A percentile compares a stretch with the other conserved stretches of the same genome.
Evolutionary conservation across 1,140 invertebrate species (phyloP).

Genomic region (Nasonia vitripennis): DNA sequence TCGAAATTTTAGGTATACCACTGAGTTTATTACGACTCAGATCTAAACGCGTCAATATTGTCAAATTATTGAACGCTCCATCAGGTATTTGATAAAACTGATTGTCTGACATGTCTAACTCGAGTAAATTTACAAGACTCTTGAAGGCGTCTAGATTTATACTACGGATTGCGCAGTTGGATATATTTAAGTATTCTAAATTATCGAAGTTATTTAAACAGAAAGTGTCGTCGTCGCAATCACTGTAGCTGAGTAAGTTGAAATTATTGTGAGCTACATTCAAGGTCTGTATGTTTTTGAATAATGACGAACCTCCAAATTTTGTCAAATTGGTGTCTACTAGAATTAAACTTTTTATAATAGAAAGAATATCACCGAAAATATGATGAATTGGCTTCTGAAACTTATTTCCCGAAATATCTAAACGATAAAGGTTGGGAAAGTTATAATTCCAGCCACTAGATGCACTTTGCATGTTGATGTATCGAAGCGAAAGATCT

Average conservation of each 20-base stretch:
- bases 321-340: neutral
- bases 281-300: neutral
- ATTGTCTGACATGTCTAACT: neutral
- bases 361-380: neutral
- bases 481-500: neutral
- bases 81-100: neutral
- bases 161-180: neutral
- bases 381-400: neutral
- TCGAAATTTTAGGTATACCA: neutral
- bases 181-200: neutral
- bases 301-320: neutral
- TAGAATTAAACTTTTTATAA: neutral
- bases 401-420: conserved; percentile 5
- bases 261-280: neutral
- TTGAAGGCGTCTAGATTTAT: neutral
- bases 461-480: neutral
- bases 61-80: neutral
- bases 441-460: neutral
- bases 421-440: neutral
- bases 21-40: neutral
- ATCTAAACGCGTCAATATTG: neutral
- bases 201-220: neutral
- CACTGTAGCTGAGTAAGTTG: neutral
- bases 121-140: neutral
- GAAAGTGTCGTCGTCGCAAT: neutral